phyloP scores from a whole-genome alignment of 37 sponge, comb jelly and placozoan genomes.

The Chondrosia reniformis region DNA sequence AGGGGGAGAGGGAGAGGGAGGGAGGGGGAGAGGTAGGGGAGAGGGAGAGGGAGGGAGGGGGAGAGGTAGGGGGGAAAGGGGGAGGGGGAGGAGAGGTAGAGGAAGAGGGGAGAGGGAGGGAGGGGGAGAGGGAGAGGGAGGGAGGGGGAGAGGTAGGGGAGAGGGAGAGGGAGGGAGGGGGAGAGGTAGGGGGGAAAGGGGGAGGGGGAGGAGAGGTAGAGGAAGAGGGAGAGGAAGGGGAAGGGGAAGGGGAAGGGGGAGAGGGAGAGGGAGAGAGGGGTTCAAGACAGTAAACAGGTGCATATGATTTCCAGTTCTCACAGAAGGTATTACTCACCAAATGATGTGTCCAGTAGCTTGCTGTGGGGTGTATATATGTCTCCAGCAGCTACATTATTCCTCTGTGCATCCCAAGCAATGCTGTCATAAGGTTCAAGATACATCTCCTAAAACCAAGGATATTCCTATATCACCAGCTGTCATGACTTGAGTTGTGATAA shows the following conservation, averaged over 20 bases:
- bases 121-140: not conserved
- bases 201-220: not conserved
- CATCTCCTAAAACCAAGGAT: conserved; percentile 75
- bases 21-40: not conserved
- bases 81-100: not conserved
- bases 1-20: not conserved
- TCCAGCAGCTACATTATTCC: conserved; percentile 59
- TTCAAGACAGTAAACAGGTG: too few species aligned
- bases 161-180: not conserved
- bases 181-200: not conserved
- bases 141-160: not conserved
- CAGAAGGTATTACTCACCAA: conserved; percentile 48
- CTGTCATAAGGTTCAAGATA: conserved; percentile 58
- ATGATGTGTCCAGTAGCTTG: conserved; percentile 30
- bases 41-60: not conserved
- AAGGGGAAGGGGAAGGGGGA: not conserved
- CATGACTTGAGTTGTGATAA: not conserved
- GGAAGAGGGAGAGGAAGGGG: not conserved
- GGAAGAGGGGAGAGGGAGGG: not conserved
- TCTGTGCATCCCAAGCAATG: conserved; percentile 81
- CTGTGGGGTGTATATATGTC: conserved; percentile 88
- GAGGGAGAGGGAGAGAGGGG: not conserved
- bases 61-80: not conserved
- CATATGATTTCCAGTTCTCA: too few species aligned
- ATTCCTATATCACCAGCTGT: not conserved